Percentiles rank a stretch among this genome's conserved stretches.
phyloP scores from a whole-genome alignment of 2,888 invertebrate genomes.

The Cinara cedri region DNA sequence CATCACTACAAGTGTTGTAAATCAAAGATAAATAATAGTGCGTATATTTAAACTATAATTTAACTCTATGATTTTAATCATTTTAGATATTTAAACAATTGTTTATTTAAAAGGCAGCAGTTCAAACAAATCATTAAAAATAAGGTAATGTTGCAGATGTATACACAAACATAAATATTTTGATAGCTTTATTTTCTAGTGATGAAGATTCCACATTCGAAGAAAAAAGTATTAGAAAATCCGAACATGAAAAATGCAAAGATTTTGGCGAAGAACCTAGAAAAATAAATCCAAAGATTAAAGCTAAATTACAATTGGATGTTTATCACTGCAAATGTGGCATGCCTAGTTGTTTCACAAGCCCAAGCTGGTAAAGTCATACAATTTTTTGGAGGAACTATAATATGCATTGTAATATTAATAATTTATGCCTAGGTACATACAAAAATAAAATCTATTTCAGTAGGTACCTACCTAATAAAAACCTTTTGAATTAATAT shows the following conservation, averaged over 20 bases:
- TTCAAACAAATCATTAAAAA: constrained; percentile 17
- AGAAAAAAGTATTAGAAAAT: not conserved
- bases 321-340: constrained; percentile 15
- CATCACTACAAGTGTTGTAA: constrained; percentile 20
- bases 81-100: constrained; percentile 29
- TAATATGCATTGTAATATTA: too few relatives aligned
- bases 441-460: too few relatives aligned
- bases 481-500: too few relatives aligned
- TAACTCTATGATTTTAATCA: not conserved
- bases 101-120: constrained; percentile 41
- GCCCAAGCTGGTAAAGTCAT: constrained; percentile 28
- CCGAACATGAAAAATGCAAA: not conserved
- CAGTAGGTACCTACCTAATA: too few relatives aligned
- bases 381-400: not conserved
- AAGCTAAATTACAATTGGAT: constrained; percentile 15
- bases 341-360: not conserved
- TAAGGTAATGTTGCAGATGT: constrained; percentile 2
- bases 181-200: not conserved
- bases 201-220: constrained; percentile 3
- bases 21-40: constrained; percentile 37
- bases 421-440: too few relatives aligned
- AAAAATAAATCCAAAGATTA: constrained; percentile 35
- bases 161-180: not conserved
- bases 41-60: constrained; percentile 3
- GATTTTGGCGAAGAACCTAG: constrained; percentile 1